Evolutionary conservation across 2,113 vertebrate species (phyloP).

Genomic region (Tamias sibiricus): DNA sequence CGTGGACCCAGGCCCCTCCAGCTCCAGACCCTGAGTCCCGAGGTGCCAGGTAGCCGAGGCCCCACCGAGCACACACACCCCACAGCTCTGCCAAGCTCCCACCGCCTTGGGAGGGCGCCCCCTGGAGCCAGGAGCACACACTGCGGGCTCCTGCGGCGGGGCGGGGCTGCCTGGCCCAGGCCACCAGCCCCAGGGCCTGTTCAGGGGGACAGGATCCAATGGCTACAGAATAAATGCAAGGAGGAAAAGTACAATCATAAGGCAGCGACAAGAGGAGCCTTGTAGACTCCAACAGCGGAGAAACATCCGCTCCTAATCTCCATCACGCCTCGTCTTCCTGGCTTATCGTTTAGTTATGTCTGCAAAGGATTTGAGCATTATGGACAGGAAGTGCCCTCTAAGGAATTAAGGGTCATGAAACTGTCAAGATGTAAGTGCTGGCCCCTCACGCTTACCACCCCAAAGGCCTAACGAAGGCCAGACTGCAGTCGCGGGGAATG

Average conservation of each 20-base stretch:
- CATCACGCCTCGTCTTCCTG: background rate
- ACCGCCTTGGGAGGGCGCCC: too few species aligned
- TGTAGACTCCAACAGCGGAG: background rate
- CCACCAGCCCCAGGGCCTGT: background rate
- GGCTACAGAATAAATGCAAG: background rate
- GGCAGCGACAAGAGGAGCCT: background rate
- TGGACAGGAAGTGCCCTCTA: background rate
- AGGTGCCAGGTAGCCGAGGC: fast-evolving
- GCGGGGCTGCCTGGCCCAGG: background rate
- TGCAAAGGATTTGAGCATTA: background rate
- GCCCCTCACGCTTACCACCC: background rate
- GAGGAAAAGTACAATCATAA: background rate
- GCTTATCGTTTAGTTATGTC: background rate
- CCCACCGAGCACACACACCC: too few species aligned
- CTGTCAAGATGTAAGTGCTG: background rate
- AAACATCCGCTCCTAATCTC: background rate
- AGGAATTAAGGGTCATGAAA: background rate
- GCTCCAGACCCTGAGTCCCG: background rate
- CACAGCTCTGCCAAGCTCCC: too few species aligned
- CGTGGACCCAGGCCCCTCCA: fast-evolving
- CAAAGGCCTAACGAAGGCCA: background rate
- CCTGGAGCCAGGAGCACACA: too few species aligned
- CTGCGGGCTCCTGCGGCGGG: too few species aligned
- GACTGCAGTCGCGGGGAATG: background rate
- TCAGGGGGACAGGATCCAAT: fast-evolving